Evolutionary conservation across 2,797 vertebrate genomes (phyloP).

Genomic region (Ciconia nigra): DNA sequence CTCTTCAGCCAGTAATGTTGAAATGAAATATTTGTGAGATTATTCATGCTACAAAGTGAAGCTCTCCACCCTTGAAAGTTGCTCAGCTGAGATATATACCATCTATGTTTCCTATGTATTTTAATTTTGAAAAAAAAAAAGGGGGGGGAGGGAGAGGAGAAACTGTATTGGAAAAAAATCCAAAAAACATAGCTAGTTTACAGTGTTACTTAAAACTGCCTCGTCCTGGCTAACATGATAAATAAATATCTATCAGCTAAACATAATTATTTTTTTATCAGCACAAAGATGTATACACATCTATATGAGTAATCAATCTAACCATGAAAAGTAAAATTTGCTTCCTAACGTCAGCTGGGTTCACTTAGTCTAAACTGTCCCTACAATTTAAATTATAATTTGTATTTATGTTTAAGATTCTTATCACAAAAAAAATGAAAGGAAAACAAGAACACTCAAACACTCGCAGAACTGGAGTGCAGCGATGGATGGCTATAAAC

Average conservation of each 20-base stretch:
- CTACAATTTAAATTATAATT: background rate
- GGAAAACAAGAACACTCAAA: background rate
- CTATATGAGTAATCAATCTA: background rate
- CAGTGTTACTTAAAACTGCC: background rate
- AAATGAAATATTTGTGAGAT: background rate
- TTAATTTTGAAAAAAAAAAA: background rate
- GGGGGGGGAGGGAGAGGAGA: fast-evolving
- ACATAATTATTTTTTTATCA: background rate
- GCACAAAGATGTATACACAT: background rate
- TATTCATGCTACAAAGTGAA: background rate
- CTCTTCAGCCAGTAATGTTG: background rate
- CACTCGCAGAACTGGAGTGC: no score
- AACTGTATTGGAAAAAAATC: background rate
- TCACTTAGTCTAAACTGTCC: background rate
- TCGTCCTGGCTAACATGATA: background rate
- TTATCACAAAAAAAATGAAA: background rate
- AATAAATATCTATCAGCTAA: background rate
- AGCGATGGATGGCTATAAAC: no score
- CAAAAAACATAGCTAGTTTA: background rate
- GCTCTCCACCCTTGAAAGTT: background rate
- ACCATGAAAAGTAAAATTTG: background rate
- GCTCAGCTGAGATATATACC: background rate
- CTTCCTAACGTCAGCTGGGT: background rate
- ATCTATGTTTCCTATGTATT: background rate
- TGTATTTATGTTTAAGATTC: background rate